A percentile compares a stretch with the other conserved stretches of the same genome.
phyloP scores from a whole-genome alignment of 2,888 invertebrate genomes.

The Eupithecia vulgata region DNA sequence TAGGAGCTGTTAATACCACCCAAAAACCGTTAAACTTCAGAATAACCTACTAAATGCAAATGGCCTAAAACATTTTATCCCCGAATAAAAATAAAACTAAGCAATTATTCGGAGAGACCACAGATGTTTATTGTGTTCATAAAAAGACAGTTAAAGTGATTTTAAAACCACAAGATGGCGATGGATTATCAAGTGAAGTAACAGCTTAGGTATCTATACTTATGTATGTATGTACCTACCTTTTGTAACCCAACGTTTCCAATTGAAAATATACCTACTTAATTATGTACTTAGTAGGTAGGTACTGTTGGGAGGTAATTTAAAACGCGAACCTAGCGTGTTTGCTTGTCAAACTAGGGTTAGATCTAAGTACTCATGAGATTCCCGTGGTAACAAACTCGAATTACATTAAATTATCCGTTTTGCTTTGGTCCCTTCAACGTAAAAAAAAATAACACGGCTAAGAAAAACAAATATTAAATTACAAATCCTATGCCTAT shows the following conservation, averaged over 20 bases:
- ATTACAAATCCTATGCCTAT: too few species aligned
- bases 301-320: too few species aligned
- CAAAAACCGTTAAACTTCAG: conserved; percentile 23
- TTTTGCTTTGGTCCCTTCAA: too few species aligned
- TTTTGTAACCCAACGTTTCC: not conserved
- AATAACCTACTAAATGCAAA: conserved; percentile 42
- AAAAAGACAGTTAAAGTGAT: conserved; percentile 48
- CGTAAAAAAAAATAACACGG: too few species aligned
- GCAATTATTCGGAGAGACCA: conserved; percentile 43
- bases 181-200: not conserved
- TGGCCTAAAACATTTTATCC: conserved; percentile 36
- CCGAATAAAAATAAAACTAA: conserved; percentile 35
- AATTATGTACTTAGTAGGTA: too few species aligned
- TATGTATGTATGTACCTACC: too few species aligned
- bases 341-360: too few species aligned
- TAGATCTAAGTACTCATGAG: too few species aligned
- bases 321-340: too few species aligned
- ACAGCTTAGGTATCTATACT: not conserved
- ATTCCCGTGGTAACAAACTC: too few species aligned
- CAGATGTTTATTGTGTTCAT: conserved; percentile 43
- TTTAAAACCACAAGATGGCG: conserved; percentile 44
- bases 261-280: not conserved
- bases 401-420: too few species aligned
- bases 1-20: not conserved
- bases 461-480: too few species aligned